A percentile compares a stretch with the other conserved stretches of the same genome.
phyloP scores from a whole-genome alignment of 2,888 invertebrate species.

The Callosobruchus maculatus region DNA sequence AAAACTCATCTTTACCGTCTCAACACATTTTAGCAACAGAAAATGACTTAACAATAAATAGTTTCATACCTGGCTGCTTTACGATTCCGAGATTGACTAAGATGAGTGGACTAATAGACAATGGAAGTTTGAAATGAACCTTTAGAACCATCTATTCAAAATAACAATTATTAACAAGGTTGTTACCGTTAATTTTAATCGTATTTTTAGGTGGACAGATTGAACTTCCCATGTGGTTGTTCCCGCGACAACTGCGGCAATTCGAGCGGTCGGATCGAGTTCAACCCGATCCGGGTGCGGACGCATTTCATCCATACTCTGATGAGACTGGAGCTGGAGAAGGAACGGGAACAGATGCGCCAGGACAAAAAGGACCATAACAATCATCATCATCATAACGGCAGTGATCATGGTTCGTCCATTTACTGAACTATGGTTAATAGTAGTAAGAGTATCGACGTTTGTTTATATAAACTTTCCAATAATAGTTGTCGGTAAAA shows the following conservation, averaged over 20 bases:
- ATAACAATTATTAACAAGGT: too few species aligned
- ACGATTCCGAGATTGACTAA: too few species aligned
- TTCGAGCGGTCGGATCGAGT: conserved; percentile 89
- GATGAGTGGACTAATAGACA: too few species aligned
- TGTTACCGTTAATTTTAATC: not conserved
- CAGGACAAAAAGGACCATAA: conserved; percentile 20
- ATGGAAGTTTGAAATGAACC: too few species aligned
- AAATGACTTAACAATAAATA: too few species aligned
- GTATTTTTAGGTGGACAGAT: conserved; percentile 63
- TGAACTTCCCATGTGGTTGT: conserved; percentile 96
- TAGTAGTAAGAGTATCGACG: too few species aligned
- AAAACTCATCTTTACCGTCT: too few species aligned
- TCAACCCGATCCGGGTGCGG: conserved; percentile 91
- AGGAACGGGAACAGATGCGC: conserved; percentile 50
- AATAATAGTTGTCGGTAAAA: too few species aligned
- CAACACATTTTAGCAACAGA: too few species aligned
- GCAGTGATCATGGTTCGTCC: conserved; percentile 1
- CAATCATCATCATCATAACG: conserved; percentile 8
- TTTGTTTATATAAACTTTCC: too few species aligned
- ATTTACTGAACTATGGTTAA: not conserved
- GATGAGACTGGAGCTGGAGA: conserved; percentile 84
- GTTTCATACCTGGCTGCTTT: too few species aligned
- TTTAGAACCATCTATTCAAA: too few species aligned
- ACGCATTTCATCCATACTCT: conserved; percentile 97
- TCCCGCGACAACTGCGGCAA: conserved; percentile 92